A percentile compares a stretch with the other conserved stretches of the same genome.
phyloP scores from a whole-genome alignment of 2,797 vertebrate species.

The Chrysocyon brachyurus region DNA sequence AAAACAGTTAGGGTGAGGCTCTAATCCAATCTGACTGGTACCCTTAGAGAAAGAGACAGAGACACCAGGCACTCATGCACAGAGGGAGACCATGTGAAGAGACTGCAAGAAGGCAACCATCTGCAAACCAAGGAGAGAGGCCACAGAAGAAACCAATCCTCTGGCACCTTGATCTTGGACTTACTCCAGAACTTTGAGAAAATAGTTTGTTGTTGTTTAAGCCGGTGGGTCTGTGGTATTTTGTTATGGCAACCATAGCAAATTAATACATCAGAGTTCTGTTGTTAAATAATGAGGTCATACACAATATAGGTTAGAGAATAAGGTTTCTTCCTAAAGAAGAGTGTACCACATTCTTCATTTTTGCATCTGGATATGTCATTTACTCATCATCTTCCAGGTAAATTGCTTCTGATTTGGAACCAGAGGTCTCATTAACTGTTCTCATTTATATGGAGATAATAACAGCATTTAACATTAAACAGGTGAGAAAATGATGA shows the following conservation, averaged over 20 bases:
- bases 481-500: background rate
- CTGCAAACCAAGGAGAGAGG: background rate
- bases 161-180: background rate
- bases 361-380: background rate
- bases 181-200: background rate
- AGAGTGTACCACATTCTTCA: rapidly evolving
- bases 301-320: background rate
- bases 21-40: background rate
- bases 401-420: background rate
- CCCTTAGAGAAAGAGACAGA: background rate
- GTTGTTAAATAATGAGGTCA: background rate
- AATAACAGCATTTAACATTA: background rate
- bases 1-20: background rate
- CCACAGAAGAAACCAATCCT: background rate
- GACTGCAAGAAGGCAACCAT: background rate
- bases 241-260: background rate
- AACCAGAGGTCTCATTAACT: background rate
- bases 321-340: background rate
- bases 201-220: background rate
- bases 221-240: background rate
- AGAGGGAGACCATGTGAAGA: background rate
- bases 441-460: background rate
- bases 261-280: background rate
- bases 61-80: rapidly evolving
- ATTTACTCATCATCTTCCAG: background rate